Base-by-base conservation (phyloP, 2,113 vertebrate species). In the Redunca redunca region DNA sequence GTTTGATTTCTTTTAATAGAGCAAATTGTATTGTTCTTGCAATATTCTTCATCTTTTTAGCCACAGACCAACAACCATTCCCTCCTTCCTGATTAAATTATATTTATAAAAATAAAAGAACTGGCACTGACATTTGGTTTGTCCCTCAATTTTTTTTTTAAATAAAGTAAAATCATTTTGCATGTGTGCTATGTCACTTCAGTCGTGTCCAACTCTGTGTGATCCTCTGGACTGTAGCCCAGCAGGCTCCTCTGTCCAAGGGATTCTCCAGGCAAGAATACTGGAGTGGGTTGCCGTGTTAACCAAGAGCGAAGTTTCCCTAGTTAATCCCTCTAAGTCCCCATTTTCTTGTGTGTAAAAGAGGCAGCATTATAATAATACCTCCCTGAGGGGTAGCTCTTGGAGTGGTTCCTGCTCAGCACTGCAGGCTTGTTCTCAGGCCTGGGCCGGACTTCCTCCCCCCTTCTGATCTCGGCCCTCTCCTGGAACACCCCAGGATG, bases 41-140 rank as follows among this genome's bases (percentile, higher is more conserved):
- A 97, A 93, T 95, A 92, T 95, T 98, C 94, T 96, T 94, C 84
- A 95, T 57, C 86, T 77, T 36, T 91, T 36, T 94, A 88, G 85
- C 95, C 36, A 77, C 46, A 98, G 58, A 89, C 95, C 77, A 90
- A 81, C 23, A 71, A 81, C 36, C 8, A 26, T 52, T 67, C 30
- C 83, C 67, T 52, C 30, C 19, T 50, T 64, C 46, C 23, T 23
- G 55, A 25, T 94, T 90, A 97, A 96, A 96, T 95, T 43, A 53
- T 26, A 83, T 0, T 0, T 87, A 94, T 91, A 95, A 62, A 71
- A 40, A 21, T 25, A 57, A 74, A 97, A 94, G 57, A 95, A 80
- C 21, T 85, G 11, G 8, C 74, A 43, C 3, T 82, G 92, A 80
- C 8, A 19, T 71, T 36, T 62, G 0, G 1, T 90, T 95, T 92